These are phyloP conservation scores for Formica exsecta DNA, from an alignment of 1,140 invertebrate genomes.

Conservation along the genomic window DNA sequence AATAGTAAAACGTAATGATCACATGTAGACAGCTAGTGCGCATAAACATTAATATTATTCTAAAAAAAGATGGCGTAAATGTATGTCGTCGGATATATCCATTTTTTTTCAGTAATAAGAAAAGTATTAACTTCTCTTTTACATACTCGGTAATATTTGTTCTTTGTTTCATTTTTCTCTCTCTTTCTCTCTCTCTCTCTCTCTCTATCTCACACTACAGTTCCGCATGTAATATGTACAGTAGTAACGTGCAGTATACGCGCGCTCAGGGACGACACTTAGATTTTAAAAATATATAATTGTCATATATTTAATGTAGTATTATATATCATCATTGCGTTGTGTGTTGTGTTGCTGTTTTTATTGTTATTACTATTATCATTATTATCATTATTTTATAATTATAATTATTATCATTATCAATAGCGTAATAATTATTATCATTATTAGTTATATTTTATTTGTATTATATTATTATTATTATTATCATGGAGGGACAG, in stretches of 20 bases:
- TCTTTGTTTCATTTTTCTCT: slow-evolving; percentile 25
- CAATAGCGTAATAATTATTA: slow-evolving; percentile 74
- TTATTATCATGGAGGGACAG: slow-evolving; percentile 86
- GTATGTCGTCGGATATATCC: slow-evolving; percentile 69
- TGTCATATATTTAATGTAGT: slow-evolving; percentile 85
- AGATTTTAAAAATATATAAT: slow-evolving; percentile 87
- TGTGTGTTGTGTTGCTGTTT: slow-evolving; percentile 61
- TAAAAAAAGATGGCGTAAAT: slow-evolving; percentile 75
- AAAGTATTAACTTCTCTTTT: slow-evolving; percentile 52
- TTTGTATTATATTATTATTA: slow-evolving; percentile 65
- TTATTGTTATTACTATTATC: slow-evolving; percentile 77
- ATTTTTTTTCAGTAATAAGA: slow-evolving; percentile 66
- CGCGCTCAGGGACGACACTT: slow-evolving; percentile 85
- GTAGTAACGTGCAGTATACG: slow-evolving; percentile 79
- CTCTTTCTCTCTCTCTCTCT: slow-evolving; percentile 36
- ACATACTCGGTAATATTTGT: slow-evolving; percentile 50
- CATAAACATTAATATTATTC: slow-evolving; percentile 73
- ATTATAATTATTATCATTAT: slow-evolving; percentile 67
- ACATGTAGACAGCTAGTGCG: slow-evolving; percentile 78
- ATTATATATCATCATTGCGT: slow-evolving; percentile 79
- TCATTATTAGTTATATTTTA: slow-evolving; percentile 77
- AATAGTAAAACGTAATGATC: slow-evolving; percentile 77
- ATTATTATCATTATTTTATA: slow-evolving; percentile 69
- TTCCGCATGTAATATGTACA: slow-evolving; percentile 83
- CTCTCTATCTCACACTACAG: slow-evolving; percentile 76